Conservation (phyloP, 2,113 vertebrate genomes). For the Nicator chloris region DNA sequence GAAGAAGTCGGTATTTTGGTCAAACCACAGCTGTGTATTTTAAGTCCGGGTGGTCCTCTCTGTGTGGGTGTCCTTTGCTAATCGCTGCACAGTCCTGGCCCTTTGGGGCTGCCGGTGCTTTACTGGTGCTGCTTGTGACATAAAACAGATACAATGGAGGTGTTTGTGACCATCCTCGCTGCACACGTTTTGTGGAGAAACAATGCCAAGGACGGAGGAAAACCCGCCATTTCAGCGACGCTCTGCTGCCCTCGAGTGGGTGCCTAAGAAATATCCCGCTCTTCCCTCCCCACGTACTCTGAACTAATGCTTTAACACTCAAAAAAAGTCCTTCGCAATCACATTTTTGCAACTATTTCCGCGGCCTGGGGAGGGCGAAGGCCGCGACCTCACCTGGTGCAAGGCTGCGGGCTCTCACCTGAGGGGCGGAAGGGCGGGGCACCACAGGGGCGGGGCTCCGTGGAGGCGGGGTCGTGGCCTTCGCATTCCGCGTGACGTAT, state of each 20-base stretch:
- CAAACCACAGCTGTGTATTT: not conserved
- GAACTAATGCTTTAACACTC: accelerated
- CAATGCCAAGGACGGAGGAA: accelerated
- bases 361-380: accelerated
- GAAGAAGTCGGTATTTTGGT: not conserved
- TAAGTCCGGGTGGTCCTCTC: accelerated
- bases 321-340: not conserved
- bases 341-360: not conserved
- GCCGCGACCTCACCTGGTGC: accelerated
- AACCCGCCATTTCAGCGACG: accelerated
- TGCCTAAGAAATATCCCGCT: accelerated
- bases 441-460: not conserved
- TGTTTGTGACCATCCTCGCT: accelerated
- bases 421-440: not conserved
- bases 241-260: conserved; percentile 12
- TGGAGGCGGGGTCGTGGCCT: not conserved
- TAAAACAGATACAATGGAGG: not conserved
- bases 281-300: not conserved
- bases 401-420: not conserved
- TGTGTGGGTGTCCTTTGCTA: not conserved
- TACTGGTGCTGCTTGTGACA: not conserved
- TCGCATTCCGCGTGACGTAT: accelerated
- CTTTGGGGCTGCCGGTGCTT: not conserved
- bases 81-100: not conserved
- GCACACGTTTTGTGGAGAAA: accelerated